Base-by-base conservation (phyloP, 2,113 vertebrate species). In the Canis aureus region DNA sequence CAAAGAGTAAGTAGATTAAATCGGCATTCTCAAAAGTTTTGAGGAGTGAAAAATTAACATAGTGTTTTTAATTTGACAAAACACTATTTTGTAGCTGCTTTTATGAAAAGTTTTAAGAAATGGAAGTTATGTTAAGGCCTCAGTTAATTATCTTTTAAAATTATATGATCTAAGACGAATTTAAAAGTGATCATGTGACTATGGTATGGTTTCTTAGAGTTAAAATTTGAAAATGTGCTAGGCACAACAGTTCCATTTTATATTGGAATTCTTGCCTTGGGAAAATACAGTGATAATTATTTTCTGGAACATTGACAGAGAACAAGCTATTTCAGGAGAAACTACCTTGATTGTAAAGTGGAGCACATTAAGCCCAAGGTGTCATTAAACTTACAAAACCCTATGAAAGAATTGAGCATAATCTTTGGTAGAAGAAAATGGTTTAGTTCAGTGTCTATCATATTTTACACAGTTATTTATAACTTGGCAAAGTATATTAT, bases 201-300 rank as follows among this genome's bases (percentile, higher is more conserved):
- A 82, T 82, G 20, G 15, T 81, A 78, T 82, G 16, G 19, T 81
- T 85, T 94, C 53, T 95, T 89, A 71, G 32, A 81, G 23, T 96
- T 91, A 97, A 73, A 85, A 78, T 23, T 95, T 89, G 7, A 57
- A 86, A 92, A 92, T 86, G 49, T 11, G 8, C 66, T 89, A 13
- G 35, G 6, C 25, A 51, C 23, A 91, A 78, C 1, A 86, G 35
- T 35, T 64, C 2, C 71, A 35, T 38, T 60, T 96, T 91, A 67
- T 57, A 74, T 85, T 90, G n/a, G 32, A 83, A 92, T 67, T 11
- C 20, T 97, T 69, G 2, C 32, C 15, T 59, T 92, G 55, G 84
- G 79, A 91, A 93, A 95, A 92, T 79, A 66, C 83, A 92, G n/a
- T 79, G 32, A 60, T 57, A 83, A 83, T 93, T 96, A 60, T 89